Evolutionary conservation across 2,797 vertebrate genomes (phyloP).

Genomic region (Lithobates pipiens): DNA sequence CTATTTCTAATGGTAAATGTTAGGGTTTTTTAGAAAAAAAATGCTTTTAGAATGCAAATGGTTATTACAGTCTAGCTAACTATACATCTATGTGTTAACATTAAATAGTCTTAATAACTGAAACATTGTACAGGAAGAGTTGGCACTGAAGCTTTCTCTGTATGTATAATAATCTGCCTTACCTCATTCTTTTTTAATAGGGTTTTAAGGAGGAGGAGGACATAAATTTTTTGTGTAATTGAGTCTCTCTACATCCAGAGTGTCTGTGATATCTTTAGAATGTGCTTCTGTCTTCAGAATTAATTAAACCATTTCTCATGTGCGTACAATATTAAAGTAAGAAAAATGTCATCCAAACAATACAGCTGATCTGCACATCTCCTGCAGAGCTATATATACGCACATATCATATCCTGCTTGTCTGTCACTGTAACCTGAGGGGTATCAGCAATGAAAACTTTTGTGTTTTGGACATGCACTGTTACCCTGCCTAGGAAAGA

Average conservation of each 20-base stretch:
- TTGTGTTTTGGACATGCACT: constrained; percentile 21
- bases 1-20: too few species aligned
- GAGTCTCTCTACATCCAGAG: constrained; percentile 47
- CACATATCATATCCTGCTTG: constrained; percentile 53
- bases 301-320: constrained; percentile 63
- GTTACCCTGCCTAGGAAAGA: not conserved
- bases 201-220: constrained; percentile 42
- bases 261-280: constrained; percentile 59
- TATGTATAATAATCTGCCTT: constrained; percentile 28
- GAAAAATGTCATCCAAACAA: constrained; percentile 57
- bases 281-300: constrained; percentile 58
- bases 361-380: constrained; percentile 55
- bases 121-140: not conserved
- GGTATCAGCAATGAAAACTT: constrained; percentile 33
- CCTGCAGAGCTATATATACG: constrained; percentile 51
- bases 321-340: constrained; percentile 58
- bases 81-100: not conserved
- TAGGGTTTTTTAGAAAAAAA: too few species aligned
- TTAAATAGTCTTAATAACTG: too few species aligned
- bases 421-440: constrained; percentile 46
- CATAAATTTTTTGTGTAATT: constrained; percentile 52
- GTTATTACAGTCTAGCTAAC: not conserved
- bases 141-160: constrained; percentile 14
- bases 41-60: too few species aligned
- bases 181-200: constrained; percentile 58